phyloP scores from a whole-genome alignment of 2,113 vertebrate genomes.

The Podilymbus podiceps region DNA sequence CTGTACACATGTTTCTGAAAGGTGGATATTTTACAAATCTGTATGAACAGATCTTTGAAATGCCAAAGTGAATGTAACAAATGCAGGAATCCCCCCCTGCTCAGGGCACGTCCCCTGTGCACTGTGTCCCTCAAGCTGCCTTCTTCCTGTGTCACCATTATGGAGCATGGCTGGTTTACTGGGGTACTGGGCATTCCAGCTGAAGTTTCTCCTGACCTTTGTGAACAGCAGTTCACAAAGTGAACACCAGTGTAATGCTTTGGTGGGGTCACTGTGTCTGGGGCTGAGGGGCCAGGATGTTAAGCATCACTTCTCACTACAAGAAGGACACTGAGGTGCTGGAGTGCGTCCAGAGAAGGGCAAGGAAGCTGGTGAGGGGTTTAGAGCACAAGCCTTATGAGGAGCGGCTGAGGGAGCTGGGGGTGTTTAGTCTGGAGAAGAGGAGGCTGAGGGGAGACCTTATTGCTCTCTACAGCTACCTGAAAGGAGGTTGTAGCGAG shows the following conservation, averaged over 20 bases:
- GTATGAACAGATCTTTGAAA: neutral
- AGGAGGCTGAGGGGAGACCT: no score
- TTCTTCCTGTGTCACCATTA: accelerated
- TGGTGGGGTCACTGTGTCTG: neutral
- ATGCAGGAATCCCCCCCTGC: accelerated
- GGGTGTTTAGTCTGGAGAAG: no score
- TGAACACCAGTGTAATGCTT: accelerated
- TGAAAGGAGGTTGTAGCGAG: no score
- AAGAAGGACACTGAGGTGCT: no score
- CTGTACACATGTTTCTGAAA: accelerated
- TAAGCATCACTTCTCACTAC: no score
- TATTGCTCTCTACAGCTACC: no score
- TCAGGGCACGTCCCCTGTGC: neutral
- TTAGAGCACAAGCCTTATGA: no score
- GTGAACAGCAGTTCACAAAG: accelerated
- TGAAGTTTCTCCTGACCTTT: neutral
- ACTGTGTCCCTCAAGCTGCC: neutral
- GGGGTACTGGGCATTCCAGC: neutral
- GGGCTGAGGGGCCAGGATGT: neutral
- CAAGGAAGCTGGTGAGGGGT: no score
- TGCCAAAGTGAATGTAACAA: neutral
- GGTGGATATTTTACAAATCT: neutral
- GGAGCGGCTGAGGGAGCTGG: no score
- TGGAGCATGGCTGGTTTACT: neutral
- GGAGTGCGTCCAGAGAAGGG: no score